Evolutionary conservation across 2,888 invertebrate species (phyloP).

Genomic region (Protodeltote pygarga): DNA sequence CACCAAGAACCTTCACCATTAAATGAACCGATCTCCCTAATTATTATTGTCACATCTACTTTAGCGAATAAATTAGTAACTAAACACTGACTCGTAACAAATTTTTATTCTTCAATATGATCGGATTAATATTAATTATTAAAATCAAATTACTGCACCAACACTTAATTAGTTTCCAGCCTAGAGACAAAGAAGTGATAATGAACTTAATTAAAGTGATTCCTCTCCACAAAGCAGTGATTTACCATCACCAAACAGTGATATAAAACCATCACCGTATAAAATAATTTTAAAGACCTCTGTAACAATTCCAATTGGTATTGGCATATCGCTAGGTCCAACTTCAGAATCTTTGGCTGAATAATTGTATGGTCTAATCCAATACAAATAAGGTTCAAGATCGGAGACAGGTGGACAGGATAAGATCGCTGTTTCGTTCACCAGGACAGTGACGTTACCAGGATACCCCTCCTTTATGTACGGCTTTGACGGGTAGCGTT

Average conservation of each 20-base stretch:
- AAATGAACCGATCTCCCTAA: neutral
- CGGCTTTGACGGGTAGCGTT: conserved; percentile 94
- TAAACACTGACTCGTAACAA: too few relatives aligned
- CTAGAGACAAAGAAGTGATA: too few relatives aligned
- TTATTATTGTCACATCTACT: neutral
- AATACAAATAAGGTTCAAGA: conserved; percentile 93
- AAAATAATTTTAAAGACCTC: conserved; percentile 72
- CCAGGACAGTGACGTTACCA: conserved; percentile 91
- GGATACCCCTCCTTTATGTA: conserved; percentile 94
- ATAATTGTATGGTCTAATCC: conserved; percentile 88
- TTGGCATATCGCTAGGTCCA: conserved; percentile 76
- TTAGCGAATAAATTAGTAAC: too few relatives aligned
- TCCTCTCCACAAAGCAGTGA: conserved; percentile 27
- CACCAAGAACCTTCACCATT: conserved; percentile 46
- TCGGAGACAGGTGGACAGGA: conserved; percentile 94
- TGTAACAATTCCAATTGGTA: conserved; percentile 68
- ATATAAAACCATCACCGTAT: conserved; percentile 64
- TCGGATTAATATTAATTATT: too few relatives aligned
- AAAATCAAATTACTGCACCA: too few relatives aligned
- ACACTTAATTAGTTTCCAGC: too few relatives aligned
- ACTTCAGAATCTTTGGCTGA: conserved; percentile 73
- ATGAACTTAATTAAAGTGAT: too few relatives aligned
- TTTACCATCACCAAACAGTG: conserved; percentile 36
- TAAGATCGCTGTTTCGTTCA: conserved; percentile 90
- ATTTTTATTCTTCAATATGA: too few relatives aligned